Conservation (phyloP, 2,113 vertebrate genomes). For the Saguinus midas region DNA sequence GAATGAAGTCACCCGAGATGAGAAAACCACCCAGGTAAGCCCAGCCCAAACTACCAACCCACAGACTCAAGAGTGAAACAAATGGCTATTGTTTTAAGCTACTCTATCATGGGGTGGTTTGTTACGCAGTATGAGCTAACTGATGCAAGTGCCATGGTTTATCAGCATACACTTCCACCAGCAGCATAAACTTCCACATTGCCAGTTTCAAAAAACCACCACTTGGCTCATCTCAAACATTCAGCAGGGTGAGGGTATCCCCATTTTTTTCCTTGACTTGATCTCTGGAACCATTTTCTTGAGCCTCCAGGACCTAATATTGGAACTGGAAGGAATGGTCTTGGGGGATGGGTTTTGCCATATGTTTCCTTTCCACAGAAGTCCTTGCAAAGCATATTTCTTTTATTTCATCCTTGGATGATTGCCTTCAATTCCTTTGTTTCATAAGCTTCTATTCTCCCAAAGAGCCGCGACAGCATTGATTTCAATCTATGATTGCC, state of each 20-base stretch:
- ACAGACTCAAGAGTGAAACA: neutral
- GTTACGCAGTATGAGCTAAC: neutral
- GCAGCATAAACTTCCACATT: neutral
- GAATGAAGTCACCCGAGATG: neutral
- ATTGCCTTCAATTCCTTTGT: constrained; percentile 70
- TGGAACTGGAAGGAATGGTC: neutral
- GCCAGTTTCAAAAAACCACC: neutral
- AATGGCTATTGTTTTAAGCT: neutral
- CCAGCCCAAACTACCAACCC: neutral
- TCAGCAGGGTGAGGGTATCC: neutral
- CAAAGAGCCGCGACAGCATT: constrained; percentile 77
- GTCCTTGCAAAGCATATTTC: constrained; percentile 60
- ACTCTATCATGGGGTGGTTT: neutral
- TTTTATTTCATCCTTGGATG: constrained; percentile 61
- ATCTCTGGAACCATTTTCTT: neutral
- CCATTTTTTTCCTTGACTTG: neutral
- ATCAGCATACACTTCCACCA: neutral
- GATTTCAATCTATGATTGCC: constrained; percentile 83
- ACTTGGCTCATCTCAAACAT: neutral
- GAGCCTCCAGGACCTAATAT: neutral
- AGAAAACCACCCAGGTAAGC: neutral
- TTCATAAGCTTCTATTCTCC: constrained; percentile 58
- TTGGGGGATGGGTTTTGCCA: neutral
- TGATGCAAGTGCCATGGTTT: neutral
- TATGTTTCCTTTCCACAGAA: constrained; percentile 1